Conservation (phyloP, 2,113 vertebrate genomes). For the Macaca nemestrina region DNA sequence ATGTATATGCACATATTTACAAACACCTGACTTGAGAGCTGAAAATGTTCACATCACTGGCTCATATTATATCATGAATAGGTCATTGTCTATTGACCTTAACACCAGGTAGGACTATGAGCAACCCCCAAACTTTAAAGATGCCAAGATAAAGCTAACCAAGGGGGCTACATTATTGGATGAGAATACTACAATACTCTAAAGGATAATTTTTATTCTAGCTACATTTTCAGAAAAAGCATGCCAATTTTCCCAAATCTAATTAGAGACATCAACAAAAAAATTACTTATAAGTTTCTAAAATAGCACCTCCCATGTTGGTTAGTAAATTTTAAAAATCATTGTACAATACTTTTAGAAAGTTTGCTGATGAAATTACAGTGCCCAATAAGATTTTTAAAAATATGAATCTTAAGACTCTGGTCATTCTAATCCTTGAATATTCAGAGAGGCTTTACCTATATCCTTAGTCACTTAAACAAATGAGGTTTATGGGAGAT, state of each 20-base stretch:
- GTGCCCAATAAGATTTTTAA: neutral
- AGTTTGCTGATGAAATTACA: constrained; percentile 44
- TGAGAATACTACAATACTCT: constrained; percentile 76
- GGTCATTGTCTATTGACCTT: constrained; percentile 78
- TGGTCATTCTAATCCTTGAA: constrained; percentile 36
- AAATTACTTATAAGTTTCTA: constrained; percentile 56
- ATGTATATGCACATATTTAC: constrained; percentile 85
- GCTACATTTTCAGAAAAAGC: constrained; percentile 54
- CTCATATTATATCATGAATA: constrained; percentile 68
- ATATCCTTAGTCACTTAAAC: constrained; percentile 64
- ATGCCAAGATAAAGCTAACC: constrained; percentile 85
- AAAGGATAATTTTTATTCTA: constrained; percentile 62
- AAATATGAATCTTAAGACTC: neutral
- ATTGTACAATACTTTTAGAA: constrained; percentile 44
- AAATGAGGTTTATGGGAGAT: constrained; percentile 71
- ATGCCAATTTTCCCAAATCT: constrained; percentile 69
- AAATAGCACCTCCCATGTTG: constrained; percentile 47
- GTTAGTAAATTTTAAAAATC: constrained; percentile 53
- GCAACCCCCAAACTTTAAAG: constrained; percentile 81
- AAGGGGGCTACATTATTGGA: constrained; percentile 88
- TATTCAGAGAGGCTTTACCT: constrained; percentile 49
- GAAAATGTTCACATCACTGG: constrained; percentile 82
- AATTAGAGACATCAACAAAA: constrained; percentile 40
- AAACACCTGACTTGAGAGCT: constrained; percentile 84
- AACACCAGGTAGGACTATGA: constrained; percentile 81